Percentiles rank a stretch among this genome's conserved stretches.
Evolutionary conservation across 2,888 invertebrate species (phyloP).

Genomic region (Synanthedon formicaeformis): DNA sequence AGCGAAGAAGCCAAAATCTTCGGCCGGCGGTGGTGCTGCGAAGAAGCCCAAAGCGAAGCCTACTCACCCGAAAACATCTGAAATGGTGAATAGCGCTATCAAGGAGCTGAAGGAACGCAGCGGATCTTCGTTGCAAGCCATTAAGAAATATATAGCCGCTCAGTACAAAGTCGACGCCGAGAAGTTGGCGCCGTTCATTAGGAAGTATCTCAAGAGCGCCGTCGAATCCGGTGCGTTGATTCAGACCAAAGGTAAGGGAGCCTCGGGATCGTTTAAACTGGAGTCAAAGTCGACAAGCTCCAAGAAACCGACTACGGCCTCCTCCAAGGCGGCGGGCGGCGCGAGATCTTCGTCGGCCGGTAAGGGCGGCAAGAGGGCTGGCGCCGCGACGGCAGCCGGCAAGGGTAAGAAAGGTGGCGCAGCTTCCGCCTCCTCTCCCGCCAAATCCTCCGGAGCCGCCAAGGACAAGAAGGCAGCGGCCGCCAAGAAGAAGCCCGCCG

Average conservation of each 20-base stretch:
- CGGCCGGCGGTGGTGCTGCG: constrained; percentile 10
- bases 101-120: constrained; percentile 36
- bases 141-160: constrained; percentile 44
- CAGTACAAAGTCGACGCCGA: constrained; percentile 34
- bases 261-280: constrained; percentile 47
- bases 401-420: no score
- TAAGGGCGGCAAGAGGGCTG: no score
- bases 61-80: constrained; percentile 31
- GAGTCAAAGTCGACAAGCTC: constrained; percentile 14
- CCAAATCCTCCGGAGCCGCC: no score
- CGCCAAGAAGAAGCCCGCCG: no score
- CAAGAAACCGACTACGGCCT: no score
- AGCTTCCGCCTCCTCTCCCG: no score
- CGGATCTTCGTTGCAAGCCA: constrained; percentile 47
- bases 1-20: constrained; percentile 24
- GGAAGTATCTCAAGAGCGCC: constrained; percentile 36
- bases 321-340: no score
- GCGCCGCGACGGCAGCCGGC: no score
- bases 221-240: constrained; percentile 41
- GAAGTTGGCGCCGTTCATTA: constrained; percentile 38
- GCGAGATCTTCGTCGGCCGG: no score
- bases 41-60: constrained; percentile 38
- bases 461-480: no score
- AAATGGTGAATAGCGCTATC: constrained; percentile 43
- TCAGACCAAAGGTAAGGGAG: constrained; percentile 47